Percentiles rank a stretch among this genome's conserved stretches.
These are phyloP conservation scores for Perognathus longimembris DNA, from an alignment of 2,113 vertebrate genomes.

Conservation along the genomic window DNA sequence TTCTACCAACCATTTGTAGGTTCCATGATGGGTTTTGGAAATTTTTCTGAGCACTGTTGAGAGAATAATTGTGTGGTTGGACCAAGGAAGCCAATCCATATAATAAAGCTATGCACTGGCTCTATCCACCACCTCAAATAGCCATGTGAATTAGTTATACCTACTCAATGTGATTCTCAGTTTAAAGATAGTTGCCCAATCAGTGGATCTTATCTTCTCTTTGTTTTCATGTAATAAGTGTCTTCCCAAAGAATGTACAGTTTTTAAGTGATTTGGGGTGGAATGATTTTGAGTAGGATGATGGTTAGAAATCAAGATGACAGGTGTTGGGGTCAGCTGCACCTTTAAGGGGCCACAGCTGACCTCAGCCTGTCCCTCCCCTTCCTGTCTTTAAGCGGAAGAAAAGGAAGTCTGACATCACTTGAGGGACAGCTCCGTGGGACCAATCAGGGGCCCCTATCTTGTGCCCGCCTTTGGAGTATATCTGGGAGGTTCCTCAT, in stretches of 20 bases:
- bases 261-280: conserved; percentile 19
- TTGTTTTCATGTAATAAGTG: neutral
- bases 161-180: neutral
- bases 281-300: neutral
- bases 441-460: no score
- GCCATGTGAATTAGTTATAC: neutral
- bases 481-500: no score
- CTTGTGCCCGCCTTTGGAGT: no score
- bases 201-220: neutral
- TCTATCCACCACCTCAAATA: neutral
- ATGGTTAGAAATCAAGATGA: neutral
- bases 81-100: rapidly evolving
- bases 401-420: no score
- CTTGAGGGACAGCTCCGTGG: no score
- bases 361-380: no score
- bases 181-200: neutral
- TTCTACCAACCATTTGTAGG: neutral
- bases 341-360: no score
- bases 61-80: no score
- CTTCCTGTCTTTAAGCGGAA: no score
- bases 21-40: neutral
- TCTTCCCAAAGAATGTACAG: neutral
- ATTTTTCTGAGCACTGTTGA: neutral
- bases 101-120: no score
- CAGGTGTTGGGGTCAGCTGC: no score